These are phyloP conservation scores for Leptopilina drosophilae DNA, from an alignment of 2,888 invertebrate genomes.

Conservation along the genomic window DNA sequence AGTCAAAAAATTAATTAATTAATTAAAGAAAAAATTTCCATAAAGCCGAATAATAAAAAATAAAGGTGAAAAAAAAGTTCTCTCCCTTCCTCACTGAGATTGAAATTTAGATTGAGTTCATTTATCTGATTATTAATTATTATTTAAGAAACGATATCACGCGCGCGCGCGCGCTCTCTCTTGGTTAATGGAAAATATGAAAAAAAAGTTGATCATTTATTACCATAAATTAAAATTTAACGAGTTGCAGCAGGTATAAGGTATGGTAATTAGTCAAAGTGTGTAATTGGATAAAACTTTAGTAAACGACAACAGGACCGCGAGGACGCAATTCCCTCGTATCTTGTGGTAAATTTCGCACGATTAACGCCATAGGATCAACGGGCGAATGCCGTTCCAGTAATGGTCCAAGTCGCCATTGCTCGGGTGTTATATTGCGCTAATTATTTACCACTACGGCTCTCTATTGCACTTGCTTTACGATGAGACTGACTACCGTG, in stretches of 20 bases:
- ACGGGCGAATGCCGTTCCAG: conserved; percentile 51
- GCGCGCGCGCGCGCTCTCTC: not conserved
- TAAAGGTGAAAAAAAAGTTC: too few relatives aligned
- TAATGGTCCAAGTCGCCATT: conserved; percentile 48
- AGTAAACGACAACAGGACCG: conserved; percentile 22
- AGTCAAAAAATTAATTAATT: too few relatives aligned
- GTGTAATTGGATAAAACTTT: conserved; percentile 32
- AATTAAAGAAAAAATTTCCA: too few relatives aligned
- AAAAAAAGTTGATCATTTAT: conserved; percentile 6
- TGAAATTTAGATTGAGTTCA: conserved; percentile 1
- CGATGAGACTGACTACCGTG: conserved; percentile 24
- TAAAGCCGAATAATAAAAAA: too few relatives aligned
- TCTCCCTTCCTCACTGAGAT: not conserved
- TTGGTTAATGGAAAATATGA: not conserved
- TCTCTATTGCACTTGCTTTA: conserved; percentile 42
- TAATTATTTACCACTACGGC: conserved; percentile 54
- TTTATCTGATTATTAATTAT: conserved; percentile 16
- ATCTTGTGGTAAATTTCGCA: conserved; percentile 48
- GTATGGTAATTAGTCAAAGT: conserved; percentile 7
- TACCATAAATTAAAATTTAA: conserved; percentile 15
- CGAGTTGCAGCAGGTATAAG: conserved; percentile 1
- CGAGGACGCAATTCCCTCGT: conserved; percentile 16
- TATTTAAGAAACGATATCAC: conserved; percentile 19
- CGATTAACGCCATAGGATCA: conserved; percentile 51
- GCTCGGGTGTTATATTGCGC: conserved; percentile 50